Evolutionary conservation across 2,797 vertebrate species (phyloP), one percentile per base, ranked within the genome.

Genomic region (Acanthis flammea): DNA sequence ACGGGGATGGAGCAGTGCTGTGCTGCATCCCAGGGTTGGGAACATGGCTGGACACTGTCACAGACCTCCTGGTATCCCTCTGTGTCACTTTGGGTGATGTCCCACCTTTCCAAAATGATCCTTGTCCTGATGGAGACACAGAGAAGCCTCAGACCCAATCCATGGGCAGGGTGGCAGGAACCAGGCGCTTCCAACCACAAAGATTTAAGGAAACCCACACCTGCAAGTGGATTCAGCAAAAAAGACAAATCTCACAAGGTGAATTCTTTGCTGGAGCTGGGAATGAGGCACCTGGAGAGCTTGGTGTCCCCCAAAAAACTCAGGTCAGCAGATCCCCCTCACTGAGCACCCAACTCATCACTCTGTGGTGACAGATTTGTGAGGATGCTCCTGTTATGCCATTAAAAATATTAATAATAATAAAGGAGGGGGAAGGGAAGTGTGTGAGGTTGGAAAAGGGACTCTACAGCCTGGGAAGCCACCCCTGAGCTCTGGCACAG

Each of bases 1-100:
- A 10, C 2, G 9, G 28, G 12, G 28, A 17, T 12, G 3, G 30
- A 47, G 37, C 0, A 0, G 14, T 25, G 53, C 42, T 73, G 48
- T 25, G 85, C 55, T 16, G 9, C 7, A 23, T 21, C 45, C 27
- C 14, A 7, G 25, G 45, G 28, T 2, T 67, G 45, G 61, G 19
- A 70, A 58, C 39, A 14, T 0, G 0, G 9, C 17, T 60, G 57
- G 50, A 41, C 27, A 42, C 14, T 0, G 0, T 6, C 47, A 22
- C 55, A 33, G 62, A 47, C 51, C 50, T 62, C 37, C 67, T 47
- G 51, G 10, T 8, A 45, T 7, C 31, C 4, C 15, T 45, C 18
- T 0, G 0, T 21, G 41, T 8, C 33, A 22, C 71, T 66, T 27
- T 12, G 41, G 37, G 44, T 30, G 61, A 30, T 2, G 2, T n/a